Evolutionary conservation across 2,888 invertebrate genomes (phyloP), one percentile per base, ranked within the genome.

Genomic region (Latheticus oryzae): DNA sequence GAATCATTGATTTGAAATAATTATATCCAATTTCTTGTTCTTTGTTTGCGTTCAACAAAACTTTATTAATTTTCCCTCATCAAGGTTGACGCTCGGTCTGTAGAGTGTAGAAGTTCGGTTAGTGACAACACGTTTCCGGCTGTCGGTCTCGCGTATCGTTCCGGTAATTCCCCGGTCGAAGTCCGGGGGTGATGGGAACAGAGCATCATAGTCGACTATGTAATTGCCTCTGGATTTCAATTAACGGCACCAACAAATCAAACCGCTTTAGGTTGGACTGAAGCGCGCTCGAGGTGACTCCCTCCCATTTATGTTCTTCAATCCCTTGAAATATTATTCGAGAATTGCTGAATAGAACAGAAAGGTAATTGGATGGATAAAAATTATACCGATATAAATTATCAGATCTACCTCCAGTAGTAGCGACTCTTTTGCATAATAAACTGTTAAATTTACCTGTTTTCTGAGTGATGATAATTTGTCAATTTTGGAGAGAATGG

Each of bases 171-270:
- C 52, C 51, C 37, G 54, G 38, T 30, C 48, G 53, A 52, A 30
- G 50, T 35, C 37, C 61, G 63, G 61, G 54, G 61, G 54, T 58
- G 60, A 54, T 47, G 65, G 62, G 52, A 59, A 42, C 21, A 56
- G 61, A 60, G 64, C 69, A 69, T 70, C 70, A 71, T 68, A 68
- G 66, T 63, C 69, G 70, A 64, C 69, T 70, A 70, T 77, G 77
- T 80, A 80, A 80, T 80, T 79, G 79, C 78, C 78, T 65, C 76
- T 73, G 78, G 78, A 78, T 80, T 80, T 80, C 80, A 80, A 80
- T 80, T 80, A 80, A 80, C 79, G 78, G 73, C 73, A 75, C 76
- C 76, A 76, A 80, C 80, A 80, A 80, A 80, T 80, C 80, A 80
- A 80, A 79, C 78, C 76, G 79, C 73, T 76, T 77, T 74, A 75